phyloP scores from a whole-genome alignment of 2,113 vertebrate species.

The Nibea coibor region DNA sequence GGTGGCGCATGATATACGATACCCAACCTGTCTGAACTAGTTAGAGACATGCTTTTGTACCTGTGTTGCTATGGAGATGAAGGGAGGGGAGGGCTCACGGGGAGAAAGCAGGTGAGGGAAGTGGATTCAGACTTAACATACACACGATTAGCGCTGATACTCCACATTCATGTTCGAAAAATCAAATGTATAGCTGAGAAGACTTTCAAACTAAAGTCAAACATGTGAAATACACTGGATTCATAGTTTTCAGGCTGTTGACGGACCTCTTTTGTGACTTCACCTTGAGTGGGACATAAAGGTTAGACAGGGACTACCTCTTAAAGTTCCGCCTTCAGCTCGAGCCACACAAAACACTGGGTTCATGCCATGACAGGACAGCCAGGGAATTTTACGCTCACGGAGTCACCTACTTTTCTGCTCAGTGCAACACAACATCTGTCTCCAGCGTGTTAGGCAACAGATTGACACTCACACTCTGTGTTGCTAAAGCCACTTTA shows the following conservation, averaged over 20 bases:
- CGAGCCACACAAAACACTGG: neutral
- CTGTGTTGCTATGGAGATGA: slow-evolving; percentile 49
- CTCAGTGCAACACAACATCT: neutral
- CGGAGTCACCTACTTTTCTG: neutral
- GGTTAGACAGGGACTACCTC: neutral
- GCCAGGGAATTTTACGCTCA: neutral
- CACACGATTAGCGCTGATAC: neutral
- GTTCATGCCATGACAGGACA: slow-evolving; percentile 14
- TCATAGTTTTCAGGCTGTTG: neutral
- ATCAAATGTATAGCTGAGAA: neutral
- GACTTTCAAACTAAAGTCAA: neutral
- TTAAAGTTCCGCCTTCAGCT: neutral
- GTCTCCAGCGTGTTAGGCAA: neutral
- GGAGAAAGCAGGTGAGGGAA: slow-evolving; percentile 25
- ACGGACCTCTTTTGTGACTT: neutral
- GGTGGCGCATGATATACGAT: slow-evolving; percentile 47
- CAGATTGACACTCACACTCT: neutral
- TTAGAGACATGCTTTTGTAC: slow-evolving; percentile 63
- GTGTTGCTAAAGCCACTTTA: too few species aligned
- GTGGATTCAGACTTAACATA: neutral
- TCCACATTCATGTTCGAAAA: neutral
- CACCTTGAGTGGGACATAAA: neutral
- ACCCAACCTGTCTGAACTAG: slow-evolving; percentile 75
- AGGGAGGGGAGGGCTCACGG: neutral
- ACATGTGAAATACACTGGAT: neutral